Conservation (phyloP, 2,797 vertebrate genomes). For the Karalla daura region DNA sequence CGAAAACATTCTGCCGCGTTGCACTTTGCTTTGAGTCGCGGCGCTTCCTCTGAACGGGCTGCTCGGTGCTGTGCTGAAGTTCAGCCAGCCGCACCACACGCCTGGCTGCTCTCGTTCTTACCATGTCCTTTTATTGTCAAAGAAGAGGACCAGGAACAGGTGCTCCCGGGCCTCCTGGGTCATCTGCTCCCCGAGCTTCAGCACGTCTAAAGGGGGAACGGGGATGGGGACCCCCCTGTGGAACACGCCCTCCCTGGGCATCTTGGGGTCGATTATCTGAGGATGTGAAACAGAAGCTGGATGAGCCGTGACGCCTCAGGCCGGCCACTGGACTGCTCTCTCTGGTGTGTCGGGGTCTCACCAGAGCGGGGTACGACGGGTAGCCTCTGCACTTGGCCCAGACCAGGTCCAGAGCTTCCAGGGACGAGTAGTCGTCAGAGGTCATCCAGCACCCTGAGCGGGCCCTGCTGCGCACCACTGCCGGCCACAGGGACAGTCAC, state of each 20-base stretch:
- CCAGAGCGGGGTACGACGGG: constrained; percentile 97
- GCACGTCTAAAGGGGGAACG: constrained; percentile 96
- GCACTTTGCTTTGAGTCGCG: neutral
- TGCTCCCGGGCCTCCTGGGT: constrained; percentile 98
- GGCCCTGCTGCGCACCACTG: constrained; percentile 92
- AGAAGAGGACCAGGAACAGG: constrained; percentile 98
- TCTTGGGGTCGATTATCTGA: constrained; percentile 99
- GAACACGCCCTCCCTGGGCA: constrained; percentile 98
- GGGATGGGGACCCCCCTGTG: constrained; percentile 98
- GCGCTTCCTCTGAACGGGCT: constrained; percentile 52
- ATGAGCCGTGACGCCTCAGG: too few species aligned
- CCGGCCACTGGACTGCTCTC: neutral
- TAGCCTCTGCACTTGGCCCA: constrained; percentile 99
- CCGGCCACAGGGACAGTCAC: constrained; percentile 13
- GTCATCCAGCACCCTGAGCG: constrained; percentile 93
- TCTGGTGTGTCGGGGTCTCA: constrained; percentile 67
- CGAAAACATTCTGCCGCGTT: constrained; percentile 6
- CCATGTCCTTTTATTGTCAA: constrained; percentile 99
- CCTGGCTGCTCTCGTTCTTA: too few species aligned
- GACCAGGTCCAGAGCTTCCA: constrained; percentile 96
- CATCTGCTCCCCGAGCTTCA: constrained; percentile 99
- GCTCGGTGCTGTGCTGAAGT: too few species aligned
- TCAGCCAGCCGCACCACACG: too few species aligned
- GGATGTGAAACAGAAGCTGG: too few species aligned
- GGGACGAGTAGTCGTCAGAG: constrained; percentile 93